phyloP scores from a whole-genome alignment of 2,797 vertebrate genomes.

The Micrastur ruficollis region DNA sequence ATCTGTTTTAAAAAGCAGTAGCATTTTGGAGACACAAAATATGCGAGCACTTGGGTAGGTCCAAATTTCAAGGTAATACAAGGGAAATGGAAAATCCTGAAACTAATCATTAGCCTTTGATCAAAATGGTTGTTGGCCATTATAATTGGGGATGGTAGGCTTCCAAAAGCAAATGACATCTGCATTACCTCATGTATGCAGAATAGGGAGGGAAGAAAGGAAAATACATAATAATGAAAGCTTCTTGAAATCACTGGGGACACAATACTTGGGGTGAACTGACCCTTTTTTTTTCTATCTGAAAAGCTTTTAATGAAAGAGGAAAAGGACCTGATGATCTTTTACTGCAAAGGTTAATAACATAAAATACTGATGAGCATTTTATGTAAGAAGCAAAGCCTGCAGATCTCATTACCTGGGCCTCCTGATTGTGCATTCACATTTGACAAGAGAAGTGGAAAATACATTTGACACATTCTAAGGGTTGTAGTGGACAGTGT shows the following conservation, averaged over 20 bases:
- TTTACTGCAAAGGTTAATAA: neutral
- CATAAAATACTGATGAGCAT: neutral
- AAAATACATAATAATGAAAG: neutral
- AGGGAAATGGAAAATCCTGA: neutral
- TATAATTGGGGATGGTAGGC: neutral
- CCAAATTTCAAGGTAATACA: neutral
- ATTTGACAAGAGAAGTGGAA: neutral
- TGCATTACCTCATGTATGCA: neutral
- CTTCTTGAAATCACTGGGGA: neutral
- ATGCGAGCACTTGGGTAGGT: neutral
- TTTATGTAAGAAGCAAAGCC: neutral
- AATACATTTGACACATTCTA: neutral
- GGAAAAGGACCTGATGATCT: neutral
- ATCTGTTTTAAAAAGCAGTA: neutral
- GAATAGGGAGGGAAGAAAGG: neutral
- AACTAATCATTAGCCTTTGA: neutral
- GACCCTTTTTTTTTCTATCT: neutral
- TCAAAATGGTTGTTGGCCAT: neutral
- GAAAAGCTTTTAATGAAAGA: neutral
- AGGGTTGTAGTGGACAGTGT: neutral
- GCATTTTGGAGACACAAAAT: neutral
- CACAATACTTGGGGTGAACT: neutral
- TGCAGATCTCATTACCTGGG: neutral
- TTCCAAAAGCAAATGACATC: neutral
- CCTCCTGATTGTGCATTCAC: fast-evolving